Percentiles rank a stretch among this genome's conserved stretches.
These are phyloP conservation scores for Eidolon dupreanum DNA, from an alignment of 2,797 vertebrate genomes.

Conservation along the genomic window DNA sequence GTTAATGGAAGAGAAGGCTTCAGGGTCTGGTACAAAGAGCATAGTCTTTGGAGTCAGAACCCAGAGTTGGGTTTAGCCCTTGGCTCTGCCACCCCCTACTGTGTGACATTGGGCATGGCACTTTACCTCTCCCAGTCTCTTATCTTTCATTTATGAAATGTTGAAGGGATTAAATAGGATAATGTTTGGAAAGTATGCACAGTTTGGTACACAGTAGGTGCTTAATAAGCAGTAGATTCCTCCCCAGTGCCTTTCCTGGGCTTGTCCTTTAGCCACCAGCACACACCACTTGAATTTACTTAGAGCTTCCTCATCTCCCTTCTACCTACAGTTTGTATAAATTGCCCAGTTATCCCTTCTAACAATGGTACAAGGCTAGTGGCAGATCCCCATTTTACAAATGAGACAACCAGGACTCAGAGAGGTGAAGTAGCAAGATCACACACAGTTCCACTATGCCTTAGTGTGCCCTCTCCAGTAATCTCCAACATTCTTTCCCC, in stretches of 20 bases:
- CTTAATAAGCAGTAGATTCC: neutral
- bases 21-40: neutral
- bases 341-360: neutral
- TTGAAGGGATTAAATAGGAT: neutral
- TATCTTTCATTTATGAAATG: neutral
- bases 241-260: neutral
- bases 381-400: neutral
- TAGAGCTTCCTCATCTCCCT: neutral
- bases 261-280: neutral
- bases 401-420: neutral
- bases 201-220: neutral
- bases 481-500: no score
- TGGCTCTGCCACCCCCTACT: neutral
- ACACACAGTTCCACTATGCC: neutral
- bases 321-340: neutral
- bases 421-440: neutral
- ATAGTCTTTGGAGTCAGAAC: neutral
- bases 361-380: neutral
- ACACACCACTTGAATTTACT: neutral
- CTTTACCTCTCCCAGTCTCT: neutral
- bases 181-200: neutral
- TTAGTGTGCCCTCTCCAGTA: no score
- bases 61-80: neutral
- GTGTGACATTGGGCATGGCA: neutral
- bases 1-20: neutral